Evolutionary conservation across 2,113 vertebrate species (phyloP).

Genomic region (Astur gentilis): DNA sequence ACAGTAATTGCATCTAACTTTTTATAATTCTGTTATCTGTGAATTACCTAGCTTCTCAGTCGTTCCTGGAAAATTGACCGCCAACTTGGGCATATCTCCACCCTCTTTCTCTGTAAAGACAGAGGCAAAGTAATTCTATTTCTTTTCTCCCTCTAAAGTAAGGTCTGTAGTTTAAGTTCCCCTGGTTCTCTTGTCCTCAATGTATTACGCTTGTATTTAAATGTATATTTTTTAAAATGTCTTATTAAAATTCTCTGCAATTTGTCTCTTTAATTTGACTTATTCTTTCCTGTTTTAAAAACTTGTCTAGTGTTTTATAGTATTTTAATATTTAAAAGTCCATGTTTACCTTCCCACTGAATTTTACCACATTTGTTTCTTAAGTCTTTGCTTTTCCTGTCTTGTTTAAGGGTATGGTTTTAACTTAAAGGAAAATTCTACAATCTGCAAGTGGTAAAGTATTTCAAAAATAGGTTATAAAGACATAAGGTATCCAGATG

Average conservation of each 20-base stretch:
- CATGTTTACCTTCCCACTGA: conserved; percentile 29
- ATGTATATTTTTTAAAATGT: background rate
- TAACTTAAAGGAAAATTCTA: conserved; percentile 20
- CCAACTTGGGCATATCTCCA: conserved; percentile 75
- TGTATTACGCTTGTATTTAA: conserved; percentile 35
- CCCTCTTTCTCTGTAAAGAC: conserved; percentile 78
- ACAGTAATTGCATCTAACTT: conserved; percentile 51
- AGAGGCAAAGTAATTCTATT: conserved; percentile 68
- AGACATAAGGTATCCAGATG: background rate
- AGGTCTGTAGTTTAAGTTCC: conserved; percentile 58
- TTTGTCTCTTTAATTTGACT: conserved; percentile 21
- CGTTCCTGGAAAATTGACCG: conserved; percentile 73
- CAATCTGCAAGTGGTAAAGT: conserved; percentile 39
- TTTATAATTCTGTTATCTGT: conserved; percentile 59
- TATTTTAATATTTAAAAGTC: conserved; percentile 11
- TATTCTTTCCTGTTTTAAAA: conserved; percentile 5
- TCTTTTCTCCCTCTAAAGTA: conserved; percentile 59
- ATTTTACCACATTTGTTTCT: conserved; percentile 41
- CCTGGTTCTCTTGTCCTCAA: conserved; percentile 35
- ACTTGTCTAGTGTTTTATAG: background rate
- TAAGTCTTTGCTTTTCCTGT: conserved; percentile 37
- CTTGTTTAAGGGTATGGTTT: conserved; percentile 23
- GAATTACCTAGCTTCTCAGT: conserved; percentile 73
- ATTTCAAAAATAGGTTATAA: background rate
- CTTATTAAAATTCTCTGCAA: background rate